Evolutionary conservation across 1,140 invertebrate species (phyloP).

Genomic region (Drosophila pectinifera): DNA sequence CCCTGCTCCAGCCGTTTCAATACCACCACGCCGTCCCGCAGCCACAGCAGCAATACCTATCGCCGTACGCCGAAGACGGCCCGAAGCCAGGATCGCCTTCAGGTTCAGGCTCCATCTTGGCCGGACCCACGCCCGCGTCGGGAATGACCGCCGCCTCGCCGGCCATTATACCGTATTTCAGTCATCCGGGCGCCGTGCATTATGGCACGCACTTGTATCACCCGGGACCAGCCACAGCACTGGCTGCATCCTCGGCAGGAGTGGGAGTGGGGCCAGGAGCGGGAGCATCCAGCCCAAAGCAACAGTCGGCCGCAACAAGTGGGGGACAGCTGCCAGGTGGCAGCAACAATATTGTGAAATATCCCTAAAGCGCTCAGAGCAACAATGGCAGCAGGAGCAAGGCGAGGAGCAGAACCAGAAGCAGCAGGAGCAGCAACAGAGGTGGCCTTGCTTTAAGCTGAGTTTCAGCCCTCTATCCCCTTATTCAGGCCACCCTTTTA

Average conservation of each 20-base stretch:
- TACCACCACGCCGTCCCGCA: constrained; percentile 40
- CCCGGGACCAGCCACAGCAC: constrained; percentile 51
- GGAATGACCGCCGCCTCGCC: constrained; percentile 48
- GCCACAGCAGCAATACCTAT: constrained; percentile 18
- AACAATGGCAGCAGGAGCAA: constrained; percentile 7
- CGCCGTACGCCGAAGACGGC: constrained; percentile 39
- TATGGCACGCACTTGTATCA: constrained; percentile 79
- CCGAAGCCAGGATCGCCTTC: constrained; percentile 14
- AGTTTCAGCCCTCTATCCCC: background rate
- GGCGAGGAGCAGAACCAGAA: background rate
- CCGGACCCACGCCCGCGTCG: constrained; percentile 18
- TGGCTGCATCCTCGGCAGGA: constrained; percentile 35
- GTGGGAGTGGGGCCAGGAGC: constrained; percentile 15
- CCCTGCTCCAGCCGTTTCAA: constrained; percentile 36
- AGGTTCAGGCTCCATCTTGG: constrained; percentile 2
- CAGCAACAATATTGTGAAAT: constrained; percentile 73
- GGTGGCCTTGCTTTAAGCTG: constrained; percentile 14
- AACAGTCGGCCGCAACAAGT: constrained; percentile 69
- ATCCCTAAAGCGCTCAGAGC: constrained; percentile 60
- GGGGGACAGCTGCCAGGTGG: constrained; percentile 61
- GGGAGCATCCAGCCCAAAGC: constrained; percentile 25
- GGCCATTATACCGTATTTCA: constrained; percentile 75
- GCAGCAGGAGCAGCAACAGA: constrained; percentile 5
- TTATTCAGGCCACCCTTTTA: no score
- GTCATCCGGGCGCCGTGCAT: constrained; percentile 76